A percentile compares a stretch with the other conserved stretches of the same genome.
Conservation (phyloP, 2,797 vertebrate species). For the Eospalax fontanierii region DNA sequence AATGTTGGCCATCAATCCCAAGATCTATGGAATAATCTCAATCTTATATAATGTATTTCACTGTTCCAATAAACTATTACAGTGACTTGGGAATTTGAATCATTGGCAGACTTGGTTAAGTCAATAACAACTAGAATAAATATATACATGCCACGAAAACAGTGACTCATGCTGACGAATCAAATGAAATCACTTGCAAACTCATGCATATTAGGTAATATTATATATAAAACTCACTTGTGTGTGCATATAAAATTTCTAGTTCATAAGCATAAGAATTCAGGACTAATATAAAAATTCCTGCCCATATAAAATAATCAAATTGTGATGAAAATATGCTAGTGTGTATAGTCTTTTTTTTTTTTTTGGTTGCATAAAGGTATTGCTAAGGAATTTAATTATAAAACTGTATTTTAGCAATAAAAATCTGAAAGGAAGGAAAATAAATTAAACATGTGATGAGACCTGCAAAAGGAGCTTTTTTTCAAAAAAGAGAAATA, state of each 20-base stretch:
- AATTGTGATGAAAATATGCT: constrained; percentile 58
- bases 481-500: constrained; percentile 61
- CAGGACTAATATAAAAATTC: constrained; percentile 53
- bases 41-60: constrained; percentile 6
- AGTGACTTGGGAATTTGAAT: constrained; percentile 53
- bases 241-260: constrained; percentile 17
- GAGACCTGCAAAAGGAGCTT: constrained; percentile 45
- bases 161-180: not conserved
- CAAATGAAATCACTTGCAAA: constrained; percentile 65
- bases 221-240: constrained; percentile 33
- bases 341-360: constrained; percentile 49
- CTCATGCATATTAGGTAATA: not conserved
- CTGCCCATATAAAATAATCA: constrained; percentile 54
- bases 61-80: not conserved
- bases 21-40: constrained; percentile 21
- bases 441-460: constrained; percentile 47
- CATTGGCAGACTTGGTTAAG: constrained; percentile 10
- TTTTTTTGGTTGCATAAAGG: constrained; percentile 61
- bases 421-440: constrained; percentile 63
- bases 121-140: constrained; percentile 66
- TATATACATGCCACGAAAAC: constrained; percentile 55
- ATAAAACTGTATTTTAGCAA: constrained; percentile 67
- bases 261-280: constrained; percentile 42
- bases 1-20: not conserved
- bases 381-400: constrained; percentile 68